A percentile compares a stretch with the other conserved stretches of the same genome.
Conservation (phyloP, 92 coral and sea anemone species). For the Desmophyllum pertusum region DNA sequence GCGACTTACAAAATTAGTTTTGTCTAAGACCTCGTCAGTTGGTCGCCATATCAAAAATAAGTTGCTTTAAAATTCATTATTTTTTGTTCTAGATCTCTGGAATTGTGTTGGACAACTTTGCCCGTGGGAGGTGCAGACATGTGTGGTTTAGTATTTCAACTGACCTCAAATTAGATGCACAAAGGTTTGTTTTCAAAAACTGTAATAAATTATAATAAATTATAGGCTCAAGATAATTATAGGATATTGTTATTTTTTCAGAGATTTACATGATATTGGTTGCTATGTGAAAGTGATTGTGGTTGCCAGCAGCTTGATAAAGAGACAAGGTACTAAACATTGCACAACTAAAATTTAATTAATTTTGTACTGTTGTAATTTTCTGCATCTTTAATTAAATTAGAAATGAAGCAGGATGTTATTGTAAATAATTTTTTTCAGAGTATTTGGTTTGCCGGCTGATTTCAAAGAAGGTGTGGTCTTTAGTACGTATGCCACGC, state of each 20-base stretch:
- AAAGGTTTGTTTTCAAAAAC: slow-evolving; percentile 64
- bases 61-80: too few species aligned
- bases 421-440: slow-evolving; percentile 17
- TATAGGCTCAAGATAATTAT: not conserved
- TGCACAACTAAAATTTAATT: too few species aligned
- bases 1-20: too few species aligned
- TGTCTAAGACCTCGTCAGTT: too few species aligned
- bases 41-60: too few species aligned
- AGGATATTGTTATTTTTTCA: slow-evolving; percentile 5
- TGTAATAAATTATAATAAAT: not conserved
- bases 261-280: slow-evolving; percentile 93
- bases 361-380: too few species aligned
- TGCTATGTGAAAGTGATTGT: slow-evolving; percentile 89
- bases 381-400: not conserved
- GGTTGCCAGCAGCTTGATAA: slow-evolving; percentile 98
- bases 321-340: slow-evolving; percentile 95
- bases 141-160: slow-evolving; percentile 98
- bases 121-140: slow-evolving; percentile 91
- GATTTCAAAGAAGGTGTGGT: slow-evolving; percentile 96
- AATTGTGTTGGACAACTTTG: slow-evolving; percentile 89
- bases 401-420: not conserved
- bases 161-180: slow-evolving; percentile 95
- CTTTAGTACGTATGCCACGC: slow-evolving; percentile 95
- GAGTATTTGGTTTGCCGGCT: slow-evolving; percentile 94
- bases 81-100: slow-evolving; percentile 77